A percentile compares a stretch with the other conserved stretches of the same genome.
Evolutionary conservation across 2,888 invertebrate species (phyloP).

Genomic region (Drosophila histrio): DNA sequence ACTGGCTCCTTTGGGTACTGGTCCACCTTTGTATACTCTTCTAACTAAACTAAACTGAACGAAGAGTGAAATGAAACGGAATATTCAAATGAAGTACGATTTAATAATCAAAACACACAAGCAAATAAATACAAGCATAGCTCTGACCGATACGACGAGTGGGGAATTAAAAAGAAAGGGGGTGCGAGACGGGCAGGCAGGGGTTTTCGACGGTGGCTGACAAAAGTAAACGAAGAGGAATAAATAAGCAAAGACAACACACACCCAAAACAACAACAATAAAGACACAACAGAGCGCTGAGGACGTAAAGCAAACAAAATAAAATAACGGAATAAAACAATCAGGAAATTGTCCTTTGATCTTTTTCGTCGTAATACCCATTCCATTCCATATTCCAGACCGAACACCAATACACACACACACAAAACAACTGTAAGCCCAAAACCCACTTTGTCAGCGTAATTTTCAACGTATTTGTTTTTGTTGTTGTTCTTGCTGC

Average conservation of each 20-base stretch:
- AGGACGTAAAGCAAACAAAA: constrained; percentile 63
- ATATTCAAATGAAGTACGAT: constrained; percentile 59
- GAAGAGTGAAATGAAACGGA: constrained; percentile 38
- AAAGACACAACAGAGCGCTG: constrained; percentile 6
- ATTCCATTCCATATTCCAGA: constrained; percentile 7
- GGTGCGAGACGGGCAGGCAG: background rate
- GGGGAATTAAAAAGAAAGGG: background rate
- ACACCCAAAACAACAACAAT: constrained; percentile 49
- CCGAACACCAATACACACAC: constrained; percentile 16
- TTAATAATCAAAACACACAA: constrained; percentile 68
- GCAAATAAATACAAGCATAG: constrained; percentile 15
- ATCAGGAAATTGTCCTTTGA: constrained; percentile 79
- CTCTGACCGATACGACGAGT: constrained; percentile 32
- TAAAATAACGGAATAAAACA: constrained; percentile 77
- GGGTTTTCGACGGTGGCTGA: constrained; percentile 16
- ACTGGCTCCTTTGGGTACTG: no score
- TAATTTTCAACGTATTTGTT: constrained; percentile 46
- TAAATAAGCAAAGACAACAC: constrained; percentile 66
- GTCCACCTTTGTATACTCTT: background rate
- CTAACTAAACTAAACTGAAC: constrained; percentile 5
- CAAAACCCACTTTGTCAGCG: constrained; percentile 33
- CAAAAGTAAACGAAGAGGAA: constrained; percentile 58
- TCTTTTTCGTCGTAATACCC: constrained; percentile 54
- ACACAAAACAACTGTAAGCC: constrained; percentile 1
- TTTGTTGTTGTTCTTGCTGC: constrained; percentile 26